These are phyloP conservation scores for Electrophaes corylata DNA, from an alignment of 2,888 invertebrate species.

Conservation along the genomic window DNA sequence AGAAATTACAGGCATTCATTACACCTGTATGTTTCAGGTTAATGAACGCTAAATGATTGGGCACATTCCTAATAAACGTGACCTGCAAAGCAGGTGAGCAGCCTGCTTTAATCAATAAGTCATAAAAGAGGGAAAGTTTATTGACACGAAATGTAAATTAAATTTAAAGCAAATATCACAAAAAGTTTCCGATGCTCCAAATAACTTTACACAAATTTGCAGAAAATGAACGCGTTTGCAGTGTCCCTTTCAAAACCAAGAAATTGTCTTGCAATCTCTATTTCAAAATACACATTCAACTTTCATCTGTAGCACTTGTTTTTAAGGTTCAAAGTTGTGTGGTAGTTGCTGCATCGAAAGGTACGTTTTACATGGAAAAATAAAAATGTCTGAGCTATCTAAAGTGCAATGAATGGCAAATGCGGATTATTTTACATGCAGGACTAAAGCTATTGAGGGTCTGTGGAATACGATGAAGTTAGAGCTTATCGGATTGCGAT, in stretches of 20 bases:
- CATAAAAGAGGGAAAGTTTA: too few relatives aligned
- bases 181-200: conserved; percentile 10
- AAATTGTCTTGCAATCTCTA: conserved; percentile 49
- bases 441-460: conserved; percentile 29
- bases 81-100: too few relatives aligned
- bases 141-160: too few relatives aligned
- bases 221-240: conserved; percentile 40
- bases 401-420: conserved; percentile 62
- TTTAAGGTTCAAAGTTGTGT: conserved; percentile 36
- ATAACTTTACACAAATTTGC: conserved; percentile 25
- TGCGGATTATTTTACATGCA: conserved; percentile 55
- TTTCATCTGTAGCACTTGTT: conserved; percentile 31
- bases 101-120: too few relatives aligned
- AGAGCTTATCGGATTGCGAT: conserved; percentile 14
- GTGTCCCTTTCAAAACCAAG: conserved; percentile 43
- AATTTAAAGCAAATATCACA: conserved; percentile 5
- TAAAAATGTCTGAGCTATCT: conserved; percentile 58
- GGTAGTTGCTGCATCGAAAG: conserved; percentile 36
- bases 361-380: conserved; percentile 54
- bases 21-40: too few relatives aligned
- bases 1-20: too few relatives aligned
- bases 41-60: too few relatives aligned
- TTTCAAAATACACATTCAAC: conserved; percentile 30
- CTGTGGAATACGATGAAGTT: conserved; percentile 25
- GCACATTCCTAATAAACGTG: too few relatives aligned